Base-by-base conservation (phyloP, 2,797 vertebrate species). In the Notamacropus eugenii region DNA sequence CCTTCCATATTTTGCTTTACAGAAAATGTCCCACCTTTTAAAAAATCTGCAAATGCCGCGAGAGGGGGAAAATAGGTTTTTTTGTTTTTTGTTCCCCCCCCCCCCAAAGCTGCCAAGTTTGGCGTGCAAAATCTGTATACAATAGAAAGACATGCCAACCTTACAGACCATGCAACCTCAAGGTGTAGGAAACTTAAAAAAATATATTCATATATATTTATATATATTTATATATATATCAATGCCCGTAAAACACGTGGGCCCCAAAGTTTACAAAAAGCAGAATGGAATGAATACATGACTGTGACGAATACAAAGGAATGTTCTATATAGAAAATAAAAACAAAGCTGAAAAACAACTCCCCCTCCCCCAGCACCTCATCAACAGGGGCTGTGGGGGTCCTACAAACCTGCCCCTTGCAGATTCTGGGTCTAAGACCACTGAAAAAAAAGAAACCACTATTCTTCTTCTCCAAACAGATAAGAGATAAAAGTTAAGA, bases 121-220 rank as follows among this genome's bases (percentile, higher is more conserved):
- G 98, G 98, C 98, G 98, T 99, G 99, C 98, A 98, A 98, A 98
- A 98, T 98, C 98, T 96, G 98, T 98, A 93, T 98, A 98, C 98
- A 97, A 98, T 98, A 98, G 96, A 98, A 98, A 98, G 98, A 98
- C 99, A 99, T 99, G 98, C 99, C 98, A 97, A 98, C 97, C 98
- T 96, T 96, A 98, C 97, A 97, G 97, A 98, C 98, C 99, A 99
- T 99, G 99, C 99, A 98, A 98, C 98, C 98, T 98, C 98, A 98
- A 98, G 98, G 98, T 98, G 98, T 99, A 99, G 98, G 99, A 98
- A 99, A 99, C 98, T 98, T 99, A 98, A 98, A 99, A 99, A 99
- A 99, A 99, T 99, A 99, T 97, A 99, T 98, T 98, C 98, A 98
- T 98, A 98, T 99, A 98, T 99, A 98, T 99, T 98, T 98, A 97